Conservation (phyloP, 2,888 invertebrate species). For the Tetranychus truncatus region DNA sequence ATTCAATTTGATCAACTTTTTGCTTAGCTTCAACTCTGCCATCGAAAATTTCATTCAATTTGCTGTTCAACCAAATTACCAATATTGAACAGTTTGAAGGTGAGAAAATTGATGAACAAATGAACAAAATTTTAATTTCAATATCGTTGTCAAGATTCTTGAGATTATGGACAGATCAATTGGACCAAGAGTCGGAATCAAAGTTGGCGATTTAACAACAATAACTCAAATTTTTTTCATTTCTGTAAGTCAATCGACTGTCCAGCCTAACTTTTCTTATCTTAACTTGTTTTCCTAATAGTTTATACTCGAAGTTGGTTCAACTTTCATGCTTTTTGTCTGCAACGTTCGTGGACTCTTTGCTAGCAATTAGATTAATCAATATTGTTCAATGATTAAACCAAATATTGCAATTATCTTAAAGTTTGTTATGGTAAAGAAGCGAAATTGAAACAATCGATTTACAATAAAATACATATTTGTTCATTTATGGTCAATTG, state of each 20-base stretch:
- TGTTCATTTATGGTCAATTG: too few species aligned
- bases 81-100: background rate
- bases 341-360: background rate
- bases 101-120: background rate
- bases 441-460: too few species aligned
- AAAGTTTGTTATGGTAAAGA: too few species aligned
- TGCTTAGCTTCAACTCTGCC: background rate
- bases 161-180: background rate
- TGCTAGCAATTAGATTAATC: background rate
- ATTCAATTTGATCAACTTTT: background rate
- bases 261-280: background rate
- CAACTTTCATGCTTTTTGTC: background rate
- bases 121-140: background rate
- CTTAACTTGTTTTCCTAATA: background rate
- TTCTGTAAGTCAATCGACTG: background rate
- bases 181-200: background rate
- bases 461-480: too few species aligned
- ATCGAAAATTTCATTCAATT: background rate
- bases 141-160: background rate
- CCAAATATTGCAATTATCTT: too few species aligned
- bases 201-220: background rate
- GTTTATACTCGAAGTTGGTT: background rate
- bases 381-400: background rate
- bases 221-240: background rate
- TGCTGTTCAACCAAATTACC: background rate